Percentiles rank a stretch among this genome's conserved stretches.
These are phyloP conservation scores for Schizopygopsis pylzovi DNA, from an alignment of 2,797 vertebrate genomes.

Conservation along the genomic window DNA sequence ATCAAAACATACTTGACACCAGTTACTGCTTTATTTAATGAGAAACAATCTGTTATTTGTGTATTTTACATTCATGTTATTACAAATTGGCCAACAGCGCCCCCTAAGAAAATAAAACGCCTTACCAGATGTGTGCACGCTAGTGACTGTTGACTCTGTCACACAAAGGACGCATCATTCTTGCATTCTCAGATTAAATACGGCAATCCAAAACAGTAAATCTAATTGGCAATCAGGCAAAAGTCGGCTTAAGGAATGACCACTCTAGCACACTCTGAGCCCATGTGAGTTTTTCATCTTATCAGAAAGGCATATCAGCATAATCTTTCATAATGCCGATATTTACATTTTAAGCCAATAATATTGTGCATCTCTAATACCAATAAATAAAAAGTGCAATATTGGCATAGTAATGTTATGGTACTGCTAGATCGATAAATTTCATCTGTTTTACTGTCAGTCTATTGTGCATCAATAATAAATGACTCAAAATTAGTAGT, in stretches of 20 bases:
- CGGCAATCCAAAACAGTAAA: background rate
- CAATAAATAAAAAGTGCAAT: background rate
- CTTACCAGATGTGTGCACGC: background rate
- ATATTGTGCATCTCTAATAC: background rate
- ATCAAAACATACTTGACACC: too few species aligned
- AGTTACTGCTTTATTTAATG: too few species aligned
- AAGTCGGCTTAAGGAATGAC: background rate
- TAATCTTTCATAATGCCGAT: background rate
- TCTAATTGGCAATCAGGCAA: background rate
- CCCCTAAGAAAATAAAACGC: background rate
- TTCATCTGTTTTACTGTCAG: background rate
- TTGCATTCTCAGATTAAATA: background rate
- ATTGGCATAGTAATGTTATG: background rate
- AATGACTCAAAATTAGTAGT: constrained; percentile 31
- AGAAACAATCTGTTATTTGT: too few species aligned
- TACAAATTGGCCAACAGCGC: background rate
- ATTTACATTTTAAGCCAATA: background rate
- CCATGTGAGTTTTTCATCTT: background rate
- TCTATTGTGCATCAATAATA: background rate
- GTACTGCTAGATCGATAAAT: too few species aligned
- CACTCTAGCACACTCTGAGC: background rate
- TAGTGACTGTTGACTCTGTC: background rate
- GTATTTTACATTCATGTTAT: background rate
- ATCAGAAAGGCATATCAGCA: background rate
- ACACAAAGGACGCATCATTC: background rate